These are phyloP conservation scores for Camelus dromedarius DNA, from an alignment of 2,113 vertebrate genomes.

Conservation along the genomic window DNA sequence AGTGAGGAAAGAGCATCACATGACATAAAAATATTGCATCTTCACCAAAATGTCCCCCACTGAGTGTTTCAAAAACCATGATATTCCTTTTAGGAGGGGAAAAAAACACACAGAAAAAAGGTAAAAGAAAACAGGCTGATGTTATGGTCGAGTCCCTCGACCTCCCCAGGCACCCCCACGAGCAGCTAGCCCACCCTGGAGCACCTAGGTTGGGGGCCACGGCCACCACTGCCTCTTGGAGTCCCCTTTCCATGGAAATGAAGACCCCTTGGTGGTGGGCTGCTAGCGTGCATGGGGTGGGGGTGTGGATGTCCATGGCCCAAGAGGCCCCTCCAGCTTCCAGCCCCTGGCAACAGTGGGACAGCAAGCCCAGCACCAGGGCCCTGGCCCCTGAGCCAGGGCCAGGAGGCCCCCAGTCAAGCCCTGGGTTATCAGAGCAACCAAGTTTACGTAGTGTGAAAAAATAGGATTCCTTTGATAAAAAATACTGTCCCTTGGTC, in stretches of 20 bases:
- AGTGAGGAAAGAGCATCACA: conserved; percentile 81
- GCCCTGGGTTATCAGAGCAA: conserved; percentile 78
- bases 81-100: conserved; percentile 22
- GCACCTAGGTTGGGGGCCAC: conserved; percentile 78
- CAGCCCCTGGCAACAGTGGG: conserved; percentile 61
- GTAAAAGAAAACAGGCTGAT: conserved; percentile 51
- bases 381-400: conserved; percentile 54
- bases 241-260: conserved; percentile 74
- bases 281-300: conserved; percentile 60
- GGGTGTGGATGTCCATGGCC: conserved; percentile 68
- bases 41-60: conserved; percentile 85
- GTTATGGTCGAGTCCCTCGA: neutral
- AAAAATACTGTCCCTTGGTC: conserved; percentile 85
- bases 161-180: conserved; percentile 61
- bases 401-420: conserved; percentile 69
- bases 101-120: neutral
- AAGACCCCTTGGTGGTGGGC: conserved; percentile 74
- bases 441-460: conserved; percentile 84
- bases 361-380: conserved; percentile 77
- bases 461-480: conserved; percentile 89
- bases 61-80: conserved; percentile 76
- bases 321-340: conserved; percentile 66
- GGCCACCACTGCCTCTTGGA: conserved; percentile 73
- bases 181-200: conserved; percentile 72
- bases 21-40: conserved; percentile 88